These are phyloP conservation scores for Melinaea marsaeus DNA, from an alignment of 2,888 invertebrate species.

Conservation along the genomic window DNA sequence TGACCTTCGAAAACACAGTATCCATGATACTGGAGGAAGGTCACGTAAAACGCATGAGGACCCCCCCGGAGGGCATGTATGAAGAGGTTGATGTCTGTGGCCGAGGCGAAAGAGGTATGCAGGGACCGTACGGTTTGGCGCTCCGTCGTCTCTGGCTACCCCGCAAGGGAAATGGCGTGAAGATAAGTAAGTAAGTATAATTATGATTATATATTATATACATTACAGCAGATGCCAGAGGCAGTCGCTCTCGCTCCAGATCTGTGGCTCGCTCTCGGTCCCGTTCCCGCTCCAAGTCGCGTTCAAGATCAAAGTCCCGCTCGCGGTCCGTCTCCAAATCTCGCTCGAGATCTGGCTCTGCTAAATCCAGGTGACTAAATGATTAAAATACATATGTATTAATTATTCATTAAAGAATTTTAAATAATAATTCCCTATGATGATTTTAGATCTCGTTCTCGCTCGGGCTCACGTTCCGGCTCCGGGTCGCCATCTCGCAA, in stretches of 20 bases:
- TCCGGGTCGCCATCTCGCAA: constrained; percentile 50
- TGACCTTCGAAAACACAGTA: no score
- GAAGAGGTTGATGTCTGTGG: no score
- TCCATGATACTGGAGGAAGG: no score
- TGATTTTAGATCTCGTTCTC: constrained; percentile 41
- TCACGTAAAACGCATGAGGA: no score
- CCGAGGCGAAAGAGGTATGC: no score
- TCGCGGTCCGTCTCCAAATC: constrained; percentile 39
- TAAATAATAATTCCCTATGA: not conserved
- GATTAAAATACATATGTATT: not conserved
- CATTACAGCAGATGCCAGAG: not conserved
- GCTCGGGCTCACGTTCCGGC: constrained; percentile 46
- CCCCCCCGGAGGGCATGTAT: no score
- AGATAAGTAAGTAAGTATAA: no score
- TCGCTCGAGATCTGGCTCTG: constrained; percentile 47
- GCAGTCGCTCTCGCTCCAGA: constrained; percentile 37
- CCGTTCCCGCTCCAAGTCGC: constrained; percentile 35
- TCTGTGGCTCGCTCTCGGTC: constrained; percentile 39
- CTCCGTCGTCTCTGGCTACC: no score
- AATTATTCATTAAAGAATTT: not conserved
- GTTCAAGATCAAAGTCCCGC: constrained; percentile 33
- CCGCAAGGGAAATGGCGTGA: no score
- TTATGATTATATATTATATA: constrained; percentile 32
- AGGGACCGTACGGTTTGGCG: no score
- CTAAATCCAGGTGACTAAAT: constrained; percentile 47